These are phyloP conservation scores for Xylota segnis DNA, from an alignment of 2,888 invertebrate genomes.

Conservation along the genomic window DNA sequence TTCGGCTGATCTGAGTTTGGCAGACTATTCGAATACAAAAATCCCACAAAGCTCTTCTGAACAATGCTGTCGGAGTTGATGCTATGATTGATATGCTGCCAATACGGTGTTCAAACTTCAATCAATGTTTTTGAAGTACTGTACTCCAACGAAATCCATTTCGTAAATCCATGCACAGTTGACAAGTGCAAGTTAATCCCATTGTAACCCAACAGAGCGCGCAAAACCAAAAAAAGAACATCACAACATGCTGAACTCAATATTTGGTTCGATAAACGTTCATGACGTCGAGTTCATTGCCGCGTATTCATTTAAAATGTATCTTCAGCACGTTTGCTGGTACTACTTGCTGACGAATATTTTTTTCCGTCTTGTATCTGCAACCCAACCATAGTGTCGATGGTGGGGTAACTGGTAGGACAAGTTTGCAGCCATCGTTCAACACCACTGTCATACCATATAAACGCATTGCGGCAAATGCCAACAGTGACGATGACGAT, in stretches of 20 bases:
- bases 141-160: slow-evolving; percentile 1
- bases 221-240: slow-evolving; percentile 7
- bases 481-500: slow-evolving; percentile 27
- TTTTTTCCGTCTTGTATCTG: slow-evolving; percentile 6
- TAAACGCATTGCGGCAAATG: slow-evolving; percentile 54
- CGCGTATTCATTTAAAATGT: slow-evolving; percentile 33
- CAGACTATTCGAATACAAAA: not conserved
- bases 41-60: no score
- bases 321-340: slow-evolving; percentile 30
- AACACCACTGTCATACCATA: not conserved
- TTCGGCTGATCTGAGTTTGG: not conserved
- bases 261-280: slow-evolving; percentile 41
- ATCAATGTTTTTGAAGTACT: no score
- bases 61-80: no score
- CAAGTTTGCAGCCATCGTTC: slow-evolving; percentile 14
- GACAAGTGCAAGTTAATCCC: slow-evolving; percentile 27
- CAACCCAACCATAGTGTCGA: not conserved
- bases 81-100: not conserved
- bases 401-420: slow-evolving; percentile 9
- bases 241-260: slow-evolving; percentile 33
- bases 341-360: not conserved
- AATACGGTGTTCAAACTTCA: not conserved
- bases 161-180: not conserved
- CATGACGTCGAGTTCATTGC: slow-evolving; percentile 50
- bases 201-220: not conserved